Conservation (phyloP, 2,888 invertebrate genomes). For the Euclidia mi region DNA sequence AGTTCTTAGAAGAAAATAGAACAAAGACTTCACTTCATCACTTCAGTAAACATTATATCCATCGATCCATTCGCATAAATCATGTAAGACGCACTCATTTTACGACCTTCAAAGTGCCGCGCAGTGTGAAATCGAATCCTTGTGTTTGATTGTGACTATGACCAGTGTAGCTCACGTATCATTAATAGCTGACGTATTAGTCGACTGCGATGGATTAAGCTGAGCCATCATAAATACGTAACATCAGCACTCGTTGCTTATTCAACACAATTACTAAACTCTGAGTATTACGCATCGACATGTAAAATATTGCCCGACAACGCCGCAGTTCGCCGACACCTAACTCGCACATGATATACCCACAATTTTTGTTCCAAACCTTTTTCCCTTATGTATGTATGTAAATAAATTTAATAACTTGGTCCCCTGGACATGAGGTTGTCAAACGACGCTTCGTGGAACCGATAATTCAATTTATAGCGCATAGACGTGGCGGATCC, state of each 20-base stretch:
- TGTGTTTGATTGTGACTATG: no score
- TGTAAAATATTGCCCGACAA: conserved; percentile 38
- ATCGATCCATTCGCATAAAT: no score
- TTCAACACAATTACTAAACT: conserved; percentile 10
- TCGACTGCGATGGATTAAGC: conserved; percentile 12
- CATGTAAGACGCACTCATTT: no score
- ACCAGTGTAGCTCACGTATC: no score
- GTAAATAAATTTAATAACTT: conserved; percentile 80
- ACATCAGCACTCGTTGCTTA: conserved; percentile 15
- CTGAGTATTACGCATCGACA: conserved; percentile 24
- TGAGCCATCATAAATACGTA: conserved; percentile 25
- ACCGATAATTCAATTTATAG: conserved; percentile 75
- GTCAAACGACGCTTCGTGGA: conserved; percentile 66
- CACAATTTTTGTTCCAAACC: conserved; percentile 54
- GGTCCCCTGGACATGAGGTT: conserved; percentile 65
- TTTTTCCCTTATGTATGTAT: conserved; percentile 64
- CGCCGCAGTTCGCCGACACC: conserved; percentile 17
- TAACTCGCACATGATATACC: conserved; percentile 49
- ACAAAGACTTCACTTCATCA: no score
- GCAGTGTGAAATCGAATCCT: no score
- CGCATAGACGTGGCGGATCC: conserved; percentile 53
- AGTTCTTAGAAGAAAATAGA: no score
- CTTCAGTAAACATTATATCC: no score
- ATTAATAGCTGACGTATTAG: no score
- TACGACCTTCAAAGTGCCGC: no score